These are phyloP conservation scores for Malurus splendens DNA, from an alignment of 2,797 vertebrate species.

Conservation along the genomic window DNA sequence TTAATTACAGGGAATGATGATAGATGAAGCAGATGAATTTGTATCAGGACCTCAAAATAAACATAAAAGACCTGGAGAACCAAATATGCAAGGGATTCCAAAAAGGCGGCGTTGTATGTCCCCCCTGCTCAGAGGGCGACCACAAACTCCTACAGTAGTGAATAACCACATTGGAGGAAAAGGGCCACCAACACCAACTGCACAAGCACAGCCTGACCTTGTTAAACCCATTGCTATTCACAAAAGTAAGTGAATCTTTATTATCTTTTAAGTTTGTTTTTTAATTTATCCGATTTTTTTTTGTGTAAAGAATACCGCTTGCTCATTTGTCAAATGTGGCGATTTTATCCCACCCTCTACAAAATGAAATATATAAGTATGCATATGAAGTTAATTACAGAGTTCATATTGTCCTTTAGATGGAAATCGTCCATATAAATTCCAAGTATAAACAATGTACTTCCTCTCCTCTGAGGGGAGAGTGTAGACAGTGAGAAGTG, in stretches of 20 bases:
- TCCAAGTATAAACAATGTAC: background rate
- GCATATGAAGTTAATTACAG: background rate
- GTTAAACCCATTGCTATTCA: conserved; percentile 67
- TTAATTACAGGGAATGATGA: conserved; percentile 79
- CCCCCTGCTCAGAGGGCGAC: conserved; percentile 82
- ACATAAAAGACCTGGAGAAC: conserved; percentile 86
- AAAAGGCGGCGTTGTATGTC: conserved; percentile 93
- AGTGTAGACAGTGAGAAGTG: background rate
- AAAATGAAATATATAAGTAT: background rate
- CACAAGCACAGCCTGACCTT: conserved; percentile 68
- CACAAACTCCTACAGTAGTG: conserved; percentile 78
- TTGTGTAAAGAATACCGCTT: background rate
- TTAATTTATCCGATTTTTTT: background rate
- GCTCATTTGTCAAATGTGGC: background rate
- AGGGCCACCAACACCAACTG: conserved; percentile 58
- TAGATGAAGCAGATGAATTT: conserved; percentile 82
- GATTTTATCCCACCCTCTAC: background rate
- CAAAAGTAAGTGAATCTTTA: conserved; percentile 64
- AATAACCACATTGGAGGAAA: conserved; percentile 75
- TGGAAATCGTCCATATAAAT: background rate
- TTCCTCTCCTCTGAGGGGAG: background rate
- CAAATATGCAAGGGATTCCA: conserved; percentile 82
- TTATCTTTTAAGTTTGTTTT: background rate
- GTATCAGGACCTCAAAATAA: conserved; percentile 85
- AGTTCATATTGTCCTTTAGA: background rate